phyloP scores from a whole-genome alignment of 2,797 vertebrate species.

The Psittacula derbiana region DNA sequence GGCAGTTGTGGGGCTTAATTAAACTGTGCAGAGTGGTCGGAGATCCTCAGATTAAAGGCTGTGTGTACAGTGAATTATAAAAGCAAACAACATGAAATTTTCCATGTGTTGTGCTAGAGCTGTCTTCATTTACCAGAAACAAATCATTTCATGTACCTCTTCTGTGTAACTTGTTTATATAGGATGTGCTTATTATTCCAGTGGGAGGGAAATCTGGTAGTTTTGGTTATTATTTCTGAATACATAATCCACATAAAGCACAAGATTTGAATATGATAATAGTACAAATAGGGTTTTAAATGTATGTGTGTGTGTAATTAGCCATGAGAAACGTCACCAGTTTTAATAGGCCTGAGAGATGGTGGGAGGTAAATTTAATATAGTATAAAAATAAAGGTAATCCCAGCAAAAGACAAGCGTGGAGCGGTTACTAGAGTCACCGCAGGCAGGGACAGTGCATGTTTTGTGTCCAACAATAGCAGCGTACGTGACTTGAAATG shows the following conservation, averaged over 20 bases:
- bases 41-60: slow-evolving; percentile 53
- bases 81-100: slow-evolving; percentile 60
- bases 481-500: slow-evolving; percentile 50
- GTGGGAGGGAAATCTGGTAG: not conserved
- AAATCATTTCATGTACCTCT: slow-evolving; percentile 23
- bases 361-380: slow-evolving; percentile 47
- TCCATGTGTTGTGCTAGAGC: slow-evolving; percentile 40
- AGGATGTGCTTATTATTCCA: slow-evolving; percentile 27
- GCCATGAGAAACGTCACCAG: not conserved
- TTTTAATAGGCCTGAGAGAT: not conserved
- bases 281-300: not conserved
- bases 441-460: not conserved
- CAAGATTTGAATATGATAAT: not conserved
- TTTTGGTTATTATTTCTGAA: not conserved
- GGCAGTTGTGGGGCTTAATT: slow-evolving; percentile 48
- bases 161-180: not conserved
- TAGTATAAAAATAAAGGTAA: slow-evolving; percentile 54
- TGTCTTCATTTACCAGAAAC: slow-evolving; percentile 48
- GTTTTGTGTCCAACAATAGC: slow-evolving; percentile 64
- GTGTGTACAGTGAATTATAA: slow-evolving; percentile 35
- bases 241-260: not conserved
- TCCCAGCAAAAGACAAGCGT: slow-evolving; percentile 32
- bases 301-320: not conserved
- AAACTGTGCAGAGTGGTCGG: not conserved
- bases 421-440: slow-evolving; percentile 29